Conservation (phyloP, 2,113 vertebrate genomes). For the Cyphomyrus plagiostoma region DNA sequence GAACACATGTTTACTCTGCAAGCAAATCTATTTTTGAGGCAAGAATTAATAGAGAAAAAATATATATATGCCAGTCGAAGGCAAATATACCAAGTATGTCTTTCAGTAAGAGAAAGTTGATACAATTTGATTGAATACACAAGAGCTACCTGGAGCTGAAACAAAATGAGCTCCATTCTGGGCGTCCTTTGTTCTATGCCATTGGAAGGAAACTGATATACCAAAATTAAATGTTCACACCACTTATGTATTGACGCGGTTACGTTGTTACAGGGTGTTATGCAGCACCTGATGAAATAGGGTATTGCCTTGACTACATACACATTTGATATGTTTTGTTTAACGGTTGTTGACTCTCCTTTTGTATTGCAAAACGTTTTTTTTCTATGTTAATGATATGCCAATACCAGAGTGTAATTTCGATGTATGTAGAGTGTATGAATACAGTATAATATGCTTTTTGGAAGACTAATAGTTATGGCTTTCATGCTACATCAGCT, state of each 20-base stretch:
- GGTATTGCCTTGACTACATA: neutral
- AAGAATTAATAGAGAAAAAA: neutral
- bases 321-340: neutral
- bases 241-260: neutral
- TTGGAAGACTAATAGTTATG: neutral
- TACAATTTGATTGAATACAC: constrained; percentile 13
- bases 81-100: neutral
- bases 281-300: neutral
- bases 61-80: neutral
- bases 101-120: neutral
- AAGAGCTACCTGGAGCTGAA: neutral
- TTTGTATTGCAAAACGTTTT: neutral
- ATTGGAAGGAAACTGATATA: neutral
- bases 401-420: neutral
- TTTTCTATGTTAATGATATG: neutral
- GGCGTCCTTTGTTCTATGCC: neutral
- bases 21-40: neutral
- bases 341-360: neutral
- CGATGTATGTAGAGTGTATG: neutral
- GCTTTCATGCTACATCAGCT: neutral
- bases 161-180: neutral
- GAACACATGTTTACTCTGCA: neutral
- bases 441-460: neutral
- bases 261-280: neutral
- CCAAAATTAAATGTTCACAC: neutral